Evolutionary conservation across 2,888 invertebrate genomes (phyloP).

Genomic region (Xylophagus ater): DNA sequence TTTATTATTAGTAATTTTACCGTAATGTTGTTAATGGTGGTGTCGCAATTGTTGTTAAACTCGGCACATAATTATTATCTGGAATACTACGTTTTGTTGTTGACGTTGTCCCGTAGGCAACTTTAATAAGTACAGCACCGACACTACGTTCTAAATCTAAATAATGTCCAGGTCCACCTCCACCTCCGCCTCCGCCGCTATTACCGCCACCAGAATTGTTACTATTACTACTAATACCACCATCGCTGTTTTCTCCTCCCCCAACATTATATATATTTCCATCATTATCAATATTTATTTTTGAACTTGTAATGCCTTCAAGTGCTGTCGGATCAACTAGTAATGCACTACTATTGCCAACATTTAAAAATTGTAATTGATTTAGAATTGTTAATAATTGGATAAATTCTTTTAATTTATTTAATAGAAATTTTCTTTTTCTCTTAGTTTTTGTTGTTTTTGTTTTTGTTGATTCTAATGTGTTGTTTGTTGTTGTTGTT

Average conservation of each 20-base stretch:
- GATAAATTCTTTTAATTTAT: no score
- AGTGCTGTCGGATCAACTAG: no score
- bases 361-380: no score
- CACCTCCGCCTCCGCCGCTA: conserved; percentile 16
- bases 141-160: conserved; percentile 54
- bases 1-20: conserved; percentile 24
- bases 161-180: conserved; percentile 32
- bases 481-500: neutral
- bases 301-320: conserved; percentile 1
- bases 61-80: conserved; percentile 48
- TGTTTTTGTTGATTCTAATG: neutral
- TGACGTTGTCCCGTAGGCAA: conserved; percentile 51
- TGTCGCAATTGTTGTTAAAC: conserved; percentile 52
- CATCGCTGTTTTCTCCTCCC: no score
- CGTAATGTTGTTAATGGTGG: conserved; percentile 48
- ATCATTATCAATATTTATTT: conserved; percentile 7
- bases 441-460: neutral
- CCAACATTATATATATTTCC: no score
- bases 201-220: conserved; percentile 16
- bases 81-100: conserved; percentile 59
- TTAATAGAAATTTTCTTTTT: no score
- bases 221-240: conserved; percentile 12
- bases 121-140: conserved; percentile 57
- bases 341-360: no score
- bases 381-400: no score